phyloP scores from a whole-genome alignment of 1,140 invertebrate species.

The Pachypeltis micranthus region DNA sequence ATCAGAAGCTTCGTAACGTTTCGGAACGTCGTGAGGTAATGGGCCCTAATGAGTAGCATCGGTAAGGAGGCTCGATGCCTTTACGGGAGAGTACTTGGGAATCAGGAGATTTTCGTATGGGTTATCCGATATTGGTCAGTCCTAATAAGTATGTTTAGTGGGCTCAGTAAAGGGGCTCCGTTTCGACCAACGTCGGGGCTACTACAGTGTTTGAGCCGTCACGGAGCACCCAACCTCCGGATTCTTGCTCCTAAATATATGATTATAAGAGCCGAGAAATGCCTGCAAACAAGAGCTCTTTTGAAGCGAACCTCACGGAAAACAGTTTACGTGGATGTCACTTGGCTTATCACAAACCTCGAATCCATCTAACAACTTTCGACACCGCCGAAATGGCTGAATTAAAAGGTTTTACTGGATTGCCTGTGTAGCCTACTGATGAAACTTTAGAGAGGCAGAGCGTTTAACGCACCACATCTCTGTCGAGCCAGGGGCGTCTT shows the following conservation, averaged over 20 bases:
- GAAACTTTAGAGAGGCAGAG: too few species aligned
- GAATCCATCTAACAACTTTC: too few species aligned
- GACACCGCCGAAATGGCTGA: too few species aligned
- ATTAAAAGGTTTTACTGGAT: too few species aligned
- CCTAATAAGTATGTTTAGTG: slow-evolving; percentile 4
- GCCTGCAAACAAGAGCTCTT: too few species aligned
- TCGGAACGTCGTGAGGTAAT: not conserved
- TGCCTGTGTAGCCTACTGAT: too few species aligned
- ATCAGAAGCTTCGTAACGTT: not conserved
- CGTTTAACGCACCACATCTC: too few species aligned
- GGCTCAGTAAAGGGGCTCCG: too few species aligned
- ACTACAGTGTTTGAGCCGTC: not conserved
- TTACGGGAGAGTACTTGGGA: not conserved
- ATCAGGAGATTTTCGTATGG: not conserved
- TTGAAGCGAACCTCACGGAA: too few species aligned
- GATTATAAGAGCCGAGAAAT: not conserved
- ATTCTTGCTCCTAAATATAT: not conserved
- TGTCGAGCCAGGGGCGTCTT: too few species aligned
- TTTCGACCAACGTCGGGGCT: not conserved
- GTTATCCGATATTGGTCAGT: not conserved
- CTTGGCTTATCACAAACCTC: too few species aligned
- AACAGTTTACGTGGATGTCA: too few species aligned
- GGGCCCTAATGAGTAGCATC: slow-evolving; percentile 3
- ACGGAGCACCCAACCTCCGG: not conserved
- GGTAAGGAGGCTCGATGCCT: not conserved